A percentile compares a stretch with the other conserved stretches of the same genome.
phyloP scores from a whole-genome alignment of 2,888 invertebrate genomes.

The Euproctis similis region DNA sequence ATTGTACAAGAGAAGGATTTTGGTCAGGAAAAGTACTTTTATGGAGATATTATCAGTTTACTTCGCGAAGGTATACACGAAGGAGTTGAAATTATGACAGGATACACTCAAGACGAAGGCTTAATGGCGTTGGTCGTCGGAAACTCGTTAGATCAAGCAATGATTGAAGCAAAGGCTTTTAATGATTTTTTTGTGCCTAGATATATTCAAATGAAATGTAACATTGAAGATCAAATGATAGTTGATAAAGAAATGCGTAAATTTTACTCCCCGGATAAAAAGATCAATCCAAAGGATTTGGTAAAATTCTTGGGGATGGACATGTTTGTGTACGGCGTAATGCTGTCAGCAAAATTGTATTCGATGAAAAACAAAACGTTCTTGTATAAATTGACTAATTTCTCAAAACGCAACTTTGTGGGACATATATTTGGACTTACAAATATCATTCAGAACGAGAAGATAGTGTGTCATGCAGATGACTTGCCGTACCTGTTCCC shows the following conservation, averaged over 20 bases:
- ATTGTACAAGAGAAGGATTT: slow-evolving; percentile 41
- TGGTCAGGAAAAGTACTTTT: slow-evolving; percentile 40
- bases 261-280: slow-evolving; percentile 30
- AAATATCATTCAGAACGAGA: slow-evolving; percentile 15
- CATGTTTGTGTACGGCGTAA: slow-evolving; percentile 28
- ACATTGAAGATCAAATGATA: slow-evolving; percentile 31
- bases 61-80: slow-evolving; percentile 60
- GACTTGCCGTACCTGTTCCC: slow-evolving; percentile 44
- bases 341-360: slow-evolving; percentile 28
- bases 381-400: slow-evolving; percentile 43
- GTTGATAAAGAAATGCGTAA: slow-evolving; percentile 33
- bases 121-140: slow-evolving; percentile 19
- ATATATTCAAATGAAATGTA: slow-evolving; percentile 26
- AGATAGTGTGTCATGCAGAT: slow-evolving; percentile 34
- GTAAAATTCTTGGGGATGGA: slow-evolving; percentile 26
- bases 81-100: slow-evolving; percentile 80
- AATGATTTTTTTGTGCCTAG: slow-evolving; percentile 39
- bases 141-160: slow-evolving; percentile 17
- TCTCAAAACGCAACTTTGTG: slow-evolving; percentile 39
- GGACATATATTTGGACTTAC: slow-evolving; percentile 19
- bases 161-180: slow-evolving; percentile 29
- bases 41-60: slow-evolving; percentile 38
- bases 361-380: slow-evolving; percentile 32
- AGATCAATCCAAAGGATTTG: slow-evolving; percentile 26
- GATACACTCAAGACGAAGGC: slow-evolving; percentile 83